A percentile compares a stretch with the other conserved stretches of the same genome.
Conservation (phyloP, 2,797 vertebrate species). For the Gambusia yucatana region DNA sequence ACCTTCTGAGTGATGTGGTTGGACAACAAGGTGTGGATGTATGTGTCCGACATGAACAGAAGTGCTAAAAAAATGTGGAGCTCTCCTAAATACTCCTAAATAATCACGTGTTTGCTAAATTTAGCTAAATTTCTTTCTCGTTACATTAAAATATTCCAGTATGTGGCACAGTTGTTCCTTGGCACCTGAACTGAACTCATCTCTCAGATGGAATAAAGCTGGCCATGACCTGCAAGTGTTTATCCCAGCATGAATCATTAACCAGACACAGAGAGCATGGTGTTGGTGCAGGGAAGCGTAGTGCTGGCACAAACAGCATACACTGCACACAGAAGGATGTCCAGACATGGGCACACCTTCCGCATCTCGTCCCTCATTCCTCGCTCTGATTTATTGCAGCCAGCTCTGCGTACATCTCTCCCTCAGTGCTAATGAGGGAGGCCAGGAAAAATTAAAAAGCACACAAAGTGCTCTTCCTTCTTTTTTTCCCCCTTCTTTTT, state of each 20-base stretch:
- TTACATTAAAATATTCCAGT: slow-evolving; percentile 31
- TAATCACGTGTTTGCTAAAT: not conserved
- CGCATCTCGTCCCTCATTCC: slow-evolving; percentile 43
- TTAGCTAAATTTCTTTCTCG: not conserved
- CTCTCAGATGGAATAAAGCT: slow-evolving; percentile 53
- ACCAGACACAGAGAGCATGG: slow-evolving; percentile 68
- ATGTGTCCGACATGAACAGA: not conserved
- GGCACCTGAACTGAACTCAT: slow-evolving; percentile 53
- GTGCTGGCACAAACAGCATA: slow-evolving; percentile 64
- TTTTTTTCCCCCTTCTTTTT: not conserved
- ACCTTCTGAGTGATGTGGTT: not conserved
- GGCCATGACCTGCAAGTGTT: slow-evolving; percentile 73
- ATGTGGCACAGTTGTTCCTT: slow-evolving; percentile 52
- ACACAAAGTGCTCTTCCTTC: slow-evolving; percentile 50
- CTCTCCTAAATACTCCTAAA: not conserved
- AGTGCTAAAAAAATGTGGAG: not conserved
- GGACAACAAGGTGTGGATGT: not conserved
- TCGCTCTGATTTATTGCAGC: slow-evolving; percentile 70
- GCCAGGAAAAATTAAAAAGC: slow-evolving; percentile 65
- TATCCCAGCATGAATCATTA: slow-evolving; percentile 77
- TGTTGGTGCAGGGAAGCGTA: slow-evolving; percentile 58
- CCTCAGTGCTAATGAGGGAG: slow-evolving; percentile 63
- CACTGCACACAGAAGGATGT: slow-evolving; percentile 47
- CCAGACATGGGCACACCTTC: slow-evolving; percentile 43
- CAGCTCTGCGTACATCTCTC: slow-evolving; percentile 61